These are phyloP conservation scores for Acyrthosiphon pisum DNA, from an alignment of 1,140 invertebrate genomes.

Conservation along the genomic window DNA sequence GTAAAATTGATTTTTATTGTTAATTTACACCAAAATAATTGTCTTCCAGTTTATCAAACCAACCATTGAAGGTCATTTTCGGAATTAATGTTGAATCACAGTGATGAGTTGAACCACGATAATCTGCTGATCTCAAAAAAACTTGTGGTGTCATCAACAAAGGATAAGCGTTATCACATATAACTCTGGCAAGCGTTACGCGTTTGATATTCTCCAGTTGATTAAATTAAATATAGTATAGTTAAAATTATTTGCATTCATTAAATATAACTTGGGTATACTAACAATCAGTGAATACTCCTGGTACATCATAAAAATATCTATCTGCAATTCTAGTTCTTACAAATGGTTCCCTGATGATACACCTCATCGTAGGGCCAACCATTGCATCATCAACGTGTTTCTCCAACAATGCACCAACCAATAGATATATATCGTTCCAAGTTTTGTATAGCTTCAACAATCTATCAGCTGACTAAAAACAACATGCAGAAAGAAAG, in stretches of 20 bases:
- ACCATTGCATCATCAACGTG: slow-evolving; percentile 72
- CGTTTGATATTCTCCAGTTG: slow-evolving; percentile 62
- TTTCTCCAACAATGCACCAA: slow-evolving; percentile 79
- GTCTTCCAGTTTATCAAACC: too few species aligned
- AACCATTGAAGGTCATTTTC: too few species aligned
- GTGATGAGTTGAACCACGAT: too few species aligned
- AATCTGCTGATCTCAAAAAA: too few species aligned
- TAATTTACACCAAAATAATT: too few species aligned
- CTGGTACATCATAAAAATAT: slow-evolving; percentile 79
- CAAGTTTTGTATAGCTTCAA: slow-evolving; percentile 67
- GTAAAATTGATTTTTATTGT: too few species aligned
- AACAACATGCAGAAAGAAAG: not conserved
- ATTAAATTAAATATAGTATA: slow-evolving; percentile 17
- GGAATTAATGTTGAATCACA: too few species aligned
- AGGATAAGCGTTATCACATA: too few species aligned
- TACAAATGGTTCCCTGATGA: slow-evolving; percentile 86
- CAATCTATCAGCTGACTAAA: slow-evolving; percentile 27
- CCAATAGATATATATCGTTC: slow-evolving; percentile 83
- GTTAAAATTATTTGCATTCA: not conserved
- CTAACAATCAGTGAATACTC: slow-evolving; percentile 72
- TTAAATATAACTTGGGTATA: slow-evolving; percentile 56
- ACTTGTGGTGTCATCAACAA: too few species aligned
- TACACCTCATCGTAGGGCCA: slow-evolving; percentile 84
- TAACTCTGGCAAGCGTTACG: too few species aligned
- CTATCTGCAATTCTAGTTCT: slow-evolving; percentile 77